A percentile compares a stretch with the other conserved stretches of the same genome.
phyloP scores from a whole-genome alignment of 2,888 invertebrate species.

The Crocallis elinguaria region DNA sequence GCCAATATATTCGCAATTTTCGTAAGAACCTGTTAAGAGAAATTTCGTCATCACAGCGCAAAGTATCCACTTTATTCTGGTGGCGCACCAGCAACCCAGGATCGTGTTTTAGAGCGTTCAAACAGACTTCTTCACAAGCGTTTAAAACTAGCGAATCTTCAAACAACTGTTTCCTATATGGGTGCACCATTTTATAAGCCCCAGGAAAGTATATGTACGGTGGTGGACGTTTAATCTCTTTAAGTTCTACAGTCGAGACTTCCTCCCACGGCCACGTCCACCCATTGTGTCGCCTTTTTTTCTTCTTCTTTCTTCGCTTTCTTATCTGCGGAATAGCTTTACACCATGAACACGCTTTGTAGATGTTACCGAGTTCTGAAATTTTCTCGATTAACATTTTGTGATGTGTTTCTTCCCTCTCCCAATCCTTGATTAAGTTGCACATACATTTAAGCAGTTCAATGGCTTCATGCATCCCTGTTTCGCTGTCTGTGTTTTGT shows the following conservation, averaged over 20 bases:
- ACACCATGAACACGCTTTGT: slow-evolving; percentile 26
- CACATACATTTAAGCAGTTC: slow-evolving; percentile 36
- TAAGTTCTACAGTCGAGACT: too few species aligned
- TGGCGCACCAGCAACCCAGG: slow-evolving; percentile 50
- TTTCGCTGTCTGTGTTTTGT: slow-evolving; percentile 36
- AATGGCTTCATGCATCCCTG: slow-evolving; percentile 39
- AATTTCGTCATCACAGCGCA: slow-evolving; percentile 44
- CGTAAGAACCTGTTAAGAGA: slow-evolving; percentile 45
- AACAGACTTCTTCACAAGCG: slow-evolving; percentile 49
- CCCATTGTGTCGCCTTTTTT: too few species aligned
- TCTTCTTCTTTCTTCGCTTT: not conserved
- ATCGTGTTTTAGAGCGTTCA: slow-evolving; percentile 66
- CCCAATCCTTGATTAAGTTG: slow-evolving; percentile 55
- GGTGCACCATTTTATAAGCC: slow-evolving; percentile 58
- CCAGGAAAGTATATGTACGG: not conserved
- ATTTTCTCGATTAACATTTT: slow-evolving; percentile 52
- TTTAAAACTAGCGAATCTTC: slow-evolving; percentile 56
- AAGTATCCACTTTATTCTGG: slow-evolving; percentile 39
- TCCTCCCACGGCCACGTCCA: too few species aligned
- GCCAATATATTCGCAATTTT: slow-evolving; percentile 65
- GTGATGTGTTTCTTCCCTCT: slow-evolving; percentile 50
- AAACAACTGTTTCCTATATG: slow-evolving; percentile 60
- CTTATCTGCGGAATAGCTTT: not conserved
- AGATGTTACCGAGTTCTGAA: slow-evolving; percentile 46
- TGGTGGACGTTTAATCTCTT: too few species aligned